Evolutionary conservation across 2,888 invertebrate species (phyloP), one percentile per base, ranked within the genome.

Genomic region (Apotomis betuletana): DNA sequence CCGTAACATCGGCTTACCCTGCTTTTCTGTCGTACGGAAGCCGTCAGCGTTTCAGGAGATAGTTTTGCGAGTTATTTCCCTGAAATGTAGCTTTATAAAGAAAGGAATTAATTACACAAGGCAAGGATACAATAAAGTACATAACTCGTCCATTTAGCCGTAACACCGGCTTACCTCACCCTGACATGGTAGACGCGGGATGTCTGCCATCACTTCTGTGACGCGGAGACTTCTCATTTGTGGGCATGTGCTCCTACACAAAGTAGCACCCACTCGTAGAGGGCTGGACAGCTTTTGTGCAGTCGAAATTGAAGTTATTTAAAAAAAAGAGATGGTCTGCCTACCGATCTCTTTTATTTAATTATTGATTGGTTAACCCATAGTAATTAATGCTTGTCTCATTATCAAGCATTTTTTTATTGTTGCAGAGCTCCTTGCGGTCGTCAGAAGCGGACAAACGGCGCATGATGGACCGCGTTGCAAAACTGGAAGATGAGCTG

Each of bases 401-500:
- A n/a, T 44, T 15, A 4, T 13, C n/a, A 27, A 57, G n/a, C 12
- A 3, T 6, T 54, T 41, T 41, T 38, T 67, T 74, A 27, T 77
- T 86, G 86, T 85, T 89, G 86, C 91, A 96, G 96, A 94, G 94
- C 81, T 95, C 95, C 80, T 90, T 96, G 73, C 95, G 96, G 80
- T 90, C 95, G 82, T 92, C 95, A 70, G 94, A 95, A 74, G 87
- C 94, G 15, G 96, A 96, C 82, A 95, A 95, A 83, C 94, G 95
- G 77, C 94, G 95, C 76, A 94, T 95, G 84, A 95, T 95, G 87
- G 96, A 96, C 83, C 94, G 96, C 49, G 93, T 96, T 62, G 87
- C 90, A 46, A 96, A 96, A 83, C 87, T 96, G 67, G 96, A 96
- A 83, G 95, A 96, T 74, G 96, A 96, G 81, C 87, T 96, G 78